phyloP scores from a whole-genome alignment of 2,888 invertebrate genomes.

The Rotaria socialis region DNA sequence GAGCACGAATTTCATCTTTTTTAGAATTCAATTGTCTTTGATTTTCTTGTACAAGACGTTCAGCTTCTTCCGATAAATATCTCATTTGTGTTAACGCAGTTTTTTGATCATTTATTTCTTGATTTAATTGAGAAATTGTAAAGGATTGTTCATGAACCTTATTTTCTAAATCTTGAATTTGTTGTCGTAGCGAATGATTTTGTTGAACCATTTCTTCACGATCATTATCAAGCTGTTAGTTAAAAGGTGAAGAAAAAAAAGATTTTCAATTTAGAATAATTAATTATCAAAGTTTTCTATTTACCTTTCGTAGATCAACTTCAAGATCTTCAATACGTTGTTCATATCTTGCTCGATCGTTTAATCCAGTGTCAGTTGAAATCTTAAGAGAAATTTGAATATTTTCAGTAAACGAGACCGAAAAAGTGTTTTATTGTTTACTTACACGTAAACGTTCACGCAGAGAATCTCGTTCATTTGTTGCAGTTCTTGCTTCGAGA shows the following conservation, averaged over 20 bases:
- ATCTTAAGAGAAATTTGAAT: background rate
- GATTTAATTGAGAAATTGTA: constrained; percentile 37
- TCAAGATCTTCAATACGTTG: constrained; percentile 54
- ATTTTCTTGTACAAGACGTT: constrained; percentile 53
- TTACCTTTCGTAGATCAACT: background rate
- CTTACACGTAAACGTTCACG: constrained; percentile 57
- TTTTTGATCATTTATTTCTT: constrained; percentile 44
- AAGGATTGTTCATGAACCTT: constrained; percentile 35
- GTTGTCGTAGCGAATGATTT: constrained; percentile 39
- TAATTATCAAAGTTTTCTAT: background rate
- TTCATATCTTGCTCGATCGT: constrained; percentile 57
- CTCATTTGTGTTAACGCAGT: constrained; percentile 47
- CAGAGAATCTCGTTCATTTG: constrained; percentile 58
- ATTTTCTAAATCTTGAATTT: constrained; percentile 40
- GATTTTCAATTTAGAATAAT: background rate
- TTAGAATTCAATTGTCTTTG: constrained; percentile 52
- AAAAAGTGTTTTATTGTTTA: background rate
- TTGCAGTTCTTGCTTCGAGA: constrained; percentile 55
- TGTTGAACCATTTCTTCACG: constrained; percentile 38
- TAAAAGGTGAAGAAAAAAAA: background rate
- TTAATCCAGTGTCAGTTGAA: constrained; percentile 40
- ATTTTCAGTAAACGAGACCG: background rate
- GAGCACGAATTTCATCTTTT: constrained; percentile 53
- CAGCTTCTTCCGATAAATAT: constrained; percentile 57
- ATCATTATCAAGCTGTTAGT: constrained; percentile 2